phyloP scores from a whole-genome alignment of 1,140 invertebrate genomes.

The Bombus waltoni region DNA sequence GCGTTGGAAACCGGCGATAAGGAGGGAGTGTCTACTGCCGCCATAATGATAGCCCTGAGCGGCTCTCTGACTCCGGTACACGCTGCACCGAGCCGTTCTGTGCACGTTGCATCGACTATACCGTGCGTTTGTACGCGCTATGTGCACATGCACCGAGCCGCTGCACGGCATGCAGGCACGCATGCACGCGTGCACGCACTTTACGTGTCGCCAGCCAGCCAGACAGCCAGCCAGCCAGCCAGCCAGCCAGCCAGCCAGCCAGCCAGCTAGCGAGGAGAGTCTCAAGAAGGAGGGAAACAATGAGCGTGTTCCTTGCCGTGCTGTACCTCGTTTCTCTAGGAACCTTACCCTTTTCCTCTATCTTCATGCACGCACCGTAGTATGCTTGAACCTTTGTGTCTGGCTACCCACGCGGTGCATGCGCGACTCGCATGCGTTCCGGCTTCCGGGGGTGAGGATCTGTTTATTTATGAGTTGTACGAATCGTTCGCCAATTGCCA shows the following conservation, averaged over 20 bases:
- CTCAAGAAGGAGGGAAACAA: conserved; percentile 25
- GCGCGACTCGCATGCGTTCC: neutral
- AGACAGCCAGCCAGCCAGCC: neutral
- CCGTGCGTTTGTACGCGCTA: conserved; percentile 16
- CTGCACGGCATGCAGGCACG: conserved; percentile 44
- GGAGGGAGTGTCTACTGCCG: conserved; percentile 81
- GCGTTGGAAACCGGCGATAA: conserved; percentile 80
- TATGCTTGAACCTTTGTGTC: neutral
- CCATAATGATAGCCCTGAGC: conserved; percentile 80
- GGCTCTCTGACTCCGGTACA: conserved; percentile 72
- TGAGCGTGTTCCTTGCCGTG: conserved; percentile 31
- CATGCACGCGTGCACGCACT: conserved; percentile 49
- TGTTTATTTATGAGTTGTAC: conserved; percentile 26
- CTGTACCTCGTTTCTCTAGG: neutral
- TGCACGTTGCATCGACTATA: conserved; percentile 48
- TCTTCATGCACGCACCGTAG: neutral
- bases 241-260: neutral
- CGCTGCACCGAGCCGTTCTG: conserved; percentile 55
- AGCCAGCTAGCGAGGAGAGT: conserved; percentile 4
- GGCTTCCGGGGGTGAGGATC: neutral
- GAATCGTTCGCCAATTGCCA: neutral
- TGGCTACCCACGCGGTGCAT: conserved; percentile 3
- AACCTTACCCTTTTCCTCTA: conserved; percentile 13
- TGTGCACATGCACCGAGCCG: conserved; percentile 60
- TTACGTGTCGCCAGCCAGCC: conserved; percentile 46